Conservation (phyloP, 2,113 vertebrate species). For the Leptocoma aspasia region DNA sequence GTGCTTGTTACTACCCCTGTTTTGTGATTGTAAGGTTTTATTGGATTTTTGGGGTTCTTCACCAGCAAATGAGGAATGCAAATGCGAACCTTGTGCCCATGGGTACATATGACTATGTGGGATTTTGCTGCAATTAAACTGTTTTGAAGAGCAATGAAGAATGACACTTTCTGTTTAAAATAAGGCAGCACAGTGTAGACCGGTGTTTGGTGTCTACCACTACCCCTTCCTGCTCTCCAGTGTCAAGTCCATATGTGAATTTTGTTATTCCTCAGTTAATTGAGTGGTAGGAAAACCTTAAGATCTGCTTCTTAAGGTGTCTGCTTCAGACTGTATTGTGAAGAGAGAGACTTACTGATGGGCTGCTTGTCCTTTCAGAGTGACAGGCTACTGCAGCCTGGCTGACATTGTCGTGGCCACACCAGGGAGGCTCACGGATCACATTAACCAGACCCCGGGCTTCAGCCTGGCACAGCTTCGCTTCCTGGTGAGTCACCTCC, state of each 20-base stretch:
- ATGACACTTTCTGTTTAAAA: neutral
- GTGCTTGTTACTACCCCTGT: neutral
- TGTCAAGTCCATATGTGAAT: neutral
- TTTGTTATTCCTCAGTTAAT: neutral
- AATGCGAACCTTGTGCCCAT: neutral
- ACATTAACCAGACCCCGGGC: conserved; percentile 84
- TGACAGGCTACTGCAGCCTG: conserved; percentile 74
- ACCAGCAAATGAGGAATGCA: neutral
- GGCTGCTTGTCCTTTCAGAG: conserved; percentile 51
- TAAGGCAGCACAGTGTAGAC: neutral
- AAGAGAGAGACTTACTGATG: neutral
- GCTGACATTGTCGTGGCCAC: conserved; percentile 94
- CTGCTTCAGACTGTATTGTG: neutral
- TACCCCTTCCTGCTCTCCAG: neutral
- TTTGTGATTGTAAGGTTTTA: neutral
- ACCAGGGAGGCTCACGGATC: conserved; percentile 92
- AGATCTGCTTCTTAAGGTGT: neutral
- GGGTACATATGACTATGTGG: neutral
- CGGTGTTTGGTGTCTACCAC: neutral
- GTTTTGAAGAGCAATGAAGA: neutral
- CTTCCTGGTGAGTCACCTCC: conserved; percentile 84
- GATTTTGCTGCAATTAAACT: neutral
- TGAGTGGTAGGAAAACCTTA: neutral
- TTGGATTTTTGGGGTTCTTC: neutral
- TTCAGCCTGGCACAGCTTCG: conserved; percentile 86